These are phyloP conservation scores for Merluccius polli DNA, from an alignment of 2,797 vertebrate genomes.

Conservation along the genomic window DNA sequence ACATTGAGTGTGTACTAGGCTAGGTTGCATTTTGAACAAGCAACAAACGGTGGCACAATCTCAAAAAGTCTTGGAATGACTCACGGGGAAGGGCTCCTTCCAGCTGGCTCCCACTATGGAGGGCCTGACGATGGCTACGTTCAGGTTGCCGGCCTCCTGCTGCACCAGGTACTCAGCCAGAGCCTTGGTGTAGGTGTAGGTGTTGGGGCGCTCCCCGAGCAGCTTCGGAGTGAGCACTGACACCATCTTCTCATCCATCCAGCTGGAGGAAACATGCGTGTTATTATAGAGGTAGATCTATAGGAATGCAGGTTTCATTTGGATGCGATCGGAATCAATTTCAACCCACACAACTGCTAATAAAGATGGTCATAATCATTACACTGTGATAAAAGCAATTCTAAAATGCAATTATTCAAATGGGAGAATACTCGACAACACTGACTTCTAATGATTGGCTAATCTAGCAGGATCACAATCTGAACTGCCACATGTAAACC, in stretches of 20 bases:
- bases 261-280: conserved; percentile 64
- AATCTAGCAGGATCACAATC: conserved; percentile 23
- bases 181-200: conserved; percentile 95
- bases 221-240: conserved; percentile 90
- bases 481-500: conserved; percentile 27
- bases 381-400: background rate
- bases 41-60: background rate
- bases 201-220: conserved; percentile 90
- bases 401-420: background rate
- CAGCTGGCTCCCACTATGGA: conserved; percentile 98
- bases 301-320: background rate
- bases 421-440: background rate
- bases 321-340: background rate
- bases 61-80: conserved; percentile 38
- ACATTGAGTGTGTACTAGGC: background rate
- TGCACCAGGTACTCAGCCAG: conserved; percentile 92
- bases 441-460: conserved; percentile 30
- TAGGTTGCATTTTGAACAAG: background rate
- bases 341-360: background rate
- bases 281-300: background rate
- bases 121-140: conserved; percentile 90
- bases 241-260: conserved; percentile 96
- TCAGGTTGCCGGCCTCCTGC: conserved; percentile 89
- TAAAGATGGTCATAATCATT: background rate
- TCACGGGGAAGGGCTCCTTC: conserved; percentile 98